A percentile compares a stretch with the other conserved stretches of the same genome.
phyloP scores from a whole-genome alignment of 2,888 invertebrate genomes.

The Melanargia galathea region DNA sequence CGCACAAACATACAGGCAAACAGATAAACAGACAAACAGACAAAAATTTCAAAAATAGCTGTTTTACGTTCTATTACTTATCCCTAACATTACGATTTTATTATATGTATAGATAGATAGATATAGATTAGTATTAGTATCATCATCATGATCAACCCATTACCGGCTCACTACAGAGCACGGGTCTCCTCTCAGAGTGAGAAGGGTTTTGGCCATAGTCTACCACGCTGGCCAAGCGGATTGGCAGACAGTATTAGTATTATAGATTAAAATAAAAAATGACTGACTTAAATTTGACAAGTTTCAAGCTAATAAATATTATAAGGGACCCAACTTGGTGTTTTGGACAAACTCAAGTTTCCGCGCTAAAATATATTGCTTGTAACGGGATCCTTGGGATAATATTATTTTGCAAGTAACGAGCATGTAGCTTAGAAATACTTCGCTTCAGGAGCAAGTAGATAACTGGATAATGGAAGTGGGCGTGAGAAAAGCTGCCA shows the following conservation, averaged over 20 bases:
- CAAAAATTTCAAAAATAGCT: too few species aligned
- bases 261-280: slow-evolving; percentile 9
- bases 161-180: too few species aligned
- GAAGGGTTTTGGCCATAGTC: too few species aligned
- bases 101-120: too few species aligned
- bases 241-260: background rate
- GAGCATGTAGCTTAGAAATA: background rate
- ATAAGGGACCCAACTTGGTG: slow-evolving; percentile 11
- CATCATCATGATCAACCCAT: too few species aligned
- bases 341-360: slow-evolving; percentile 23
- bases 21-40: too few species aligned
- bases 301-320: slow-evolving; percentile 18
- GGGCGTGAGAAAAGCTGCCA: background rate
- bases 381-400: slow-evolving; percentile 15
- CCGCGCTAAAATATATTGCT: slow-evolving; percentile 24
- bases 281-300: slow-evolving; percentile 21
- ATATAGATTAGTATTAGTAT: too few species aligned
- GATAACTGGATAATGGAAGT: slow-evolving; percentile 1
- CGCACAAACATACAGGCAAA: too few species aligned
- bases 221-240: too few species aligned
- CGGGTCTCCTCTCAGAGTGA: too few species aligned
- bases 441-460: background rate
- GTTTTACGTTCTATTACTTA: too few species aligned
- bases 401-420: slow-evolving; percentile 14
- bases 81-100: too few species aligned